These are phyloP conservation scores for Nothobranchius furzeri DNA, from an alignment of 2,113 vertebrate genomes.

Conservation along the genomic window DNA sequence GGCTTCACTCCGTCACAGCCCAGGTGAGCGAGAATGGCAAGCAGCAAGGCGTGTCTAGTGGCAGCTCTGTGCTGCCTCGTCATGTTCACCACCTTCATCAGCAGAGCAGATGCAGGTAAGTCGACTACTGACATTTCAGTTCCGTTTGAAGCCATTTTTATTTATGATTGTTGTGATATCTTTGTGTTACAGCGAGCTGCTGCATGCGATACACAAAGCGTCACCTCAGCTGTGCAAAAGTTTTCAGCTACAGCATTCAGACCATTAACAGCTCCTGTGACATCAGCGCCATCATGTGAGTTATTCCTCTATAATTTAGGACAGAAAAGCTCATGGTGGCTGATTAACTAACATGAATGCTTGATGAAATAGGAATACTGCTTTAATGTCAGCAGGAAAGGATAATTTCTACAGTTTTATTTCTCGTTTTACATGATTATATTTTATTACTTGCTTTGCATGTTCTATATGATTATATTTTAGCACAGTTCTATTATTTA, in stretches of 20 bases:
- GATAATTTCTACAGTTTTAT: no score
- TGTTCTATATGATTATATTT: no score
- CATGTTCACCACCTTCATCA: constrained; percentile 35
- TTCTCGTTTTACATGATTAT: no score
- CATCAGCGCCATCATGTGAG: constrained; percentile 75
- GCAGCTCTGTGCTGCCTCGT: constrained; percentile 33
- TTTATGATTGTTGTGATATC: neutral
- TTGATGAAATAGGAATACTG: neutral
- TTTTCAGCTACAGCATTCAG: constrained; percentile 65
- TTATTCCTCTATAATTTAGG: neutral
- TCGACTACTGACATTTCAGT: neutral
- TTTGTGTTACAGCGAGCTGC: constrained; percentile 57
- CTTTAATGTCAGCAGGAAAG: no score
- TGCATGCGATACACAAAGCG: constrained; percentile 56
- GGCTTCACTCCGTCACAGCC: neutral
- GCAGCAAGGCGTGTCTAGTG: constrained; percentile 2
- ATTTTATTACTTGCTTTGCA: no score
- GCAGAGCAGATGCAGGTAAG: constrained; percentile 55
- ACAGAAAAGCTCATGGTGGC: neutral
- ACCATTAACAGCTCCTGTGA: constrained; percentile 62
- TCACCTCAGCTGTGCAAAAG: constrained; percentile 2
- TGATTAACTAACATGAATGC: no score
- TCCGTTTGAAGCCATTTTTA: no score
- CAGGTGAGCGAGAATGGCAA: constrained; percentile 34
- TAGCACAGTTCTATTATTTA: no score